Evolutionary conservation across 2,113 vertebrate species (phyloP), one percentile per base, ranked within the genome.

Genomic region (Mellivora capensis): DNA sequence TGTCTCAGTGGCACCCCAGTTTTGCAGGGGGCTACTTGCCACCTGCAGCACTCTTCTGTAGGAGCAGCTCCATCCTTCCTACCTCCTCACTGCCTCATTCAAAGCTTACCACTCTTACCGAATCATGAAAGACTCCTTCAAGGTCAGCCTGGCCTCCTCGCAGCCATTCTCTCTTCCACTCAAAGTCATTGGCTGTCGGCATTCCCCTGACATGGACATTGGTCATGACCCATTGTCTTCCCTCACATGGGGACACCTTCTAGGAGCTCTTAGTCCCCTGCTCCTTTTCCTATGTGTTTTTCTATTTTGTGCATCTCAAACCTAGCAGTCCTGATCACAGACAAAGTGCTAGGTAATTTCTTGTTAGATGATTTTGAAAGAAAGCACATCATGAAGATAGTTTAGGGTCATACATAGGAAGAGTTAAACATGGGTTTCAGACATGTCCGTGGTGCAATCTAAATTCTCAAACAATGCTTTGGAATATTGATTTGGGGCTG

Each of bases 181-280:
- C 39, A 25, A 47, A 64, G 59, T 42, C 34, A 15, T 57, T 13
- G 59, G 29, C 44, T 11, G 0, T n/a, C 6, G 37, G 27, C 25
- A 25, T 8, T 57, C 27, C 6, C 2, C 1, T 8, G 10, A 54
- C 0, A 0, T 52, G 27, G 44, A 14, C 47, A 11, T 29, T 72
- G n/a, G 23, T 57, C 71, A 31, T 20, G 64, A 5, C 47, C 31
- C 4, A 18, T 0, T 20, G 7, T 14, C 5, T 59, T 7, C 11
- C 27, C 71, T 94, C 31, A 39, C 11, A 8, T 39, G 42, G 14
- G 94, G 37, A 71, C 5, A 15, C 42, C 15, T 10, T 49, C 7
- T 3, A 2, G 62, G 44, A 54, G 0, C 1, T 23, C 42, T 71
- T 18, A 21, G 10, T 18, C 1, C 1, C 11, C 0, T 2, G 25